These are phyloP conservation scores for Trypoxylus dichotomus DNA, from an alignment of 1,140 invertebrate species.

Conservation along the genomic window DNA sequence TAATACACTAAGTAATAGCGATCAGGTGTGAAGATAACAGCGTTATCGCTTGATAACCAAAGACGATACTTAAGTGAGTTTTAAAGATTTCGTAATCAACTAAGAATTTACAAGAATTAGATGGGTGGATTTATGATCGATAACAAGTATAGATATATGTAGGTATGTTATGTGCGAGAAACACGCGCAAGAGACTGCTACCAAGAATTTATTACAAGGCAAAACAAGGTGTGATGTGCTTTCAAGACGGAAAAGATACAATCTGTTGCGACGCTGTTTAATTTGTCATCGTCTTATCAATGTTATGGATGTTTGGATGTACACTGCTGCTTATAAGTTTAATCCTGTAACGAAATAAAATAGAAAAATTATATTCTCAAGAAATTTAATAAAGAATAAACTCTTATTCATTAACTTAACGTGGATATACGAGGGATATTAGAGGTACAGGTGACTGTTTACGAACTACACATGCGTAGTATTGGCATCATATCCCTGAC, in stretches of 20 bases:
- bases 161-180: not conserved
- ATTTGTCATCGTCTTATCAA: not conserved
- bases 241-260: not conserved
- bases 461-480: too few species aligned
- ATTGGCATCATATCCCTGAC: too few species aligned
- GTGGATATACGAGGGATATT: too few species aligned
- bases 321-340: too few species aligned
- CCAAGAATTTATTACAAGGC: not conserved
- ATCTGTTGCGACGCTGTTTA: not conserved
- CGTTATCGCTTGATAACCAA: not conserved
- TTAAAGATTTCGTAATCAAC: not conserved
- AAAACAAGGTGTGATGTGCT: not conserved
- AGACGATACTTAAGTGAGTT: not conserved
- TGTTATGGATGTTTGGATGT: too few species aligned
- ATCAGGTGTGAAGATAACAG: not conserved
- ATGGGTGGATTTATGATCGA: not conserved
- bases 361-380: too few species aligned
- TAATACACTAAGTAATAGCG: not conserved
- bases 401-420: too few species aligned
- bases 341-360: too few species aligned
- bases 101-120: conserved; percentile 4
- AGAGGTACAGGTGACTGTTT: too few species aligned
- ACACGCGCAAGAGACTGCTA: not conserved
- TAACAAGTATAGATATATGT: not conserved
- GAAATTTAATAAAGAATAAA: too few species aligned